These are phyloP conservation scores for Hirtodrosophila cameraria DNA, from an alignment of 2,888 invertebrate species.

Conservation along the genomic window DNA sequence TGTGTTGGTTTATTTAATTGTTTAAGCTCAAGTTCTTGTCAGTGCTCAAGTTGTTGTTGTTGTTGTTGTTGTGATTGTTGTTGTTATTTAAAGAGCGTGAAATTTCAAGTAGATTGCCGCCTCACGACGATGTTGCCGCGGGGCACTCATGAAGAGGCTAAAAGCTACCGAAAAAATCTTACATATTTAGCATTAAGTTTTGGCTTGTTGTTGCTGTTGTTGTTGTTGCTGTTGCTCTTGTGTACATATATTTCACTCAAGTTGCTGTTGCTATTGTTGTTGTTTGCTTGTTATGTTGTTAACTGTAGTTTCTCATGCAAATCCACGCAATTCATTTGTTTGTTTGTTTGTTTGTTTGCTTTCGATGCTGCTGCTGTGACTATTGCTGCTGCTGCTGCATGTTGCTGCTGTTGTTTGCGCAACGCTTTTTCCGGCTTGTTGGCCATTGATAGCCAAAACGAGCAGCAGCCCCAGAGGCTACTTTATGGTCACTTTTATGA, in stretches of 20 bases:
- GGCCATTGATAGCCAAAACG: slow-evolving; percentile 57
- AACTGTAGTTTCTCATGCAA: slow-evolving; percentile 75
- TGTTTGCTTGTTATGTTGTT: slow-evolving; percentile 42
- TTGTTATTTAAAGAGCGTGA: slow-evolving; percentile 73
- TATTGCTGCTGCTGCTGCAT: slow-evolving; percentile 25
- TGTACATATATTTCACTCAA: slow-evolving; percentile 60
- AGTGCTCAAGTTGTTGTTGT: slow-evolving; percentile 37
- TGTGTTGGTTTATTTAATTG: slow-evolving; percentile 51
- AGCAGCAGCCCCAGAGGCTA: slow-evolving; percentile 24
- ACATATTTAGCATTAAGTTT: slow-evolving; percentile 36
- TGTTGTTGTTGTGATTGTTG: slow-evolving; percentile 40
- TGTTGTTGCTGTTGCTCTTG: slow-evolving; percentile 21
- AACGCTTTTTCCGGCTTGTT: slow-evolving; percentile 68
- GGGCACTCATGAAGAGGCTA: slow-evolving; percentile 12
- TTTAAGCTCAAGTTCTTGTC: slow-evolving; percentile 44
- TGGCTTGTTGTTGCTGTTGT: slow-evolving; percentile 21
- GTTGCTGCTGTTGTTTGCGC: slow-evolving; percentile 46
- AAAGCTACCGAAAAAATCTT: slow-evolving; percentile 69
- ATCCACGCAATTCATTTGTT: slow-evolving; percentile 60
- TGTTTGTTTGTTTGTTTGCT: slow-evolving; percentile 42
- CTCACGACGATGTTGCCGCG: slow-evolving; percentile 60
- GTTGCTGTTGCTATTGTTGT: slow-evolving; percentile 21
- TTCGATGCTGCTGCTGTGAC: slow-evolving; percentile 23
- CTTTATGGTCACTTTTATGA: slow-evolving; percentile 17
- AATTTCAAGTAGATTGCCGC: slow-evolving; percentile 72